Evolutionary conservation across 2,113 vertebrate species (phyloP).

Genomic region (Bagarius yarrelli): DNA sequence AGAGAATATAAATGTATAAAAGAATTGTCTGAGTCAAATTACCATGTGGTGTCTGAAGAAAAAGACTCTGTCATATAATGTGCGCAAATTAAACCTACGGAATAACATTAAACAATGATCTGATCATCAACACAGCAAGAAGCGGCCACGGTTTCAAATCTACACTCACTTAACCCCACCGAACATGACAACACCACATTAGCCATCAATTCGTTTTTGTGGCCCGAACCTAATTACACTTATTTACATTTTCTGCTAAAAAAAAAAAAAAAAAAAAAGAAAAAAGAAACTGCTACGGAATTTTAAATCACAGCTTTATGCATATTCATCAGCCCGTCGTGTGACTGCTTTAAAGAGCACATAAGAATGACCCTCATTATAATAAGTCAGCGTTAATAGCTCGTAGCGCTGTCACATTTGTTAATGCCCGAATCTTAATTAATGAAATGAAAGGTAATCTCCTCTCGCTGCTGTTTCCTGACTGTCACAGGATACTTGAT

Average conservation of each 20-base stretch:
- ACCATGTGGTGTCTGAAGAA: neutral
- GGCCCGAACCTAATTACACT: conserved; percentile 34
- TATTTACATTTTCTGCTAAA: conserved; percentile 41
- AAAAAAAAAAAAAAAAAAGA: too few relatives aligned
- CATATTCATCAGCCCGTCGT: conserved; percentile 54
- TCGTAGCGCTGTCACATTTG: conserved; percentile 61
- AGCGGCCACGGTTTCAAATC: neutral
- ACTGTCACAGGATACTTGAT: neutral
- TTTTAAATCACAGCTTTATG: conserved; percentile 20
- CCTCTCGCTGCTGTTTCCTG: conserved; percentile 48
- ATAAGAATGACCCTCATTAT: conserved; percentile 55
- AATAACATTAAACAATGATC: conserved; percentile 6
- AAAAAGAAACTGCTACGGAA: conserved; percentile 1
- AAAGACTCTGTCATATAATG: neutral
- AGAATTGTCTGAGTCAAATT: too few relatives aligned
- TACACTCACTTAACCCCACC: conserved; percentile 13
- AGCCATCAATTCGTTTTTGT: conserved; percentile 20
- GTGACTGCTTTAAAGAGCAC: conserved; percentile 46
- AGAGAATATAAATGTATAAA: too few relatives aligned
- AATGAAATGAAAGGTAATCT: conserved; percentile 62
- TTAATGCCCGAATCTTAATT: conserved; percentile 63
- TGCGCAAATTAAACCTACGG: neutral
- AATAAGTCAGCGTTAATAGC: conserved; percentile 62
- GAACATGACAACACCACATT: conserved; percentile 3
- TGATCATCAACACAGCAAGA: neutral